Base-by-base conservation (phyloP, 2,888 invertebrate genomes). In the Gortyna flavago region DNA sequence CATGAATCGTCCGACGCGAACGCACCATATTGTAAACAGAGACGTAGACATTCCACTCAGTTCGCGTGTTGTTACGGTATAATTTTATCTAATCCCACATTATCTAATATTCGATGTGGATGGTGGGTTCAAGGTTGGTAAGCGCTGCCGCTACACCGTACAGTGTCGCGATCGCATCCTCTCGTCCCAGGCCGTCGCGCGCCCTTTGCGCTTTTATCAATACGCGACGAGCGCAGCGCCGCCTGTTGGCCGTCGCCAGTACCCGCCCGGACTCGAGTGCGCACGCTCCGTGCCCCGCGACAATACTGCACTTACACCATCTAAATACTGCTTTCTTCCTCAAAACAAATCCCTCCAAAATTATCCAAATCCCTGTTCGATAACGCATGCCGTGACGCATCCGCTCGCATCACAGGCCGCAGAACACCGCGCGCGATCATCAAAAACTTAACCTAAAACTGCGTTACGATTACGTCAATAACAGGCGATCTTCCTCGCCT, bases 171-270 rank as follows among this genome's bases (percentile, higher is more conserved):
- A 85, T 90, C 89, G 90, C 89, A 91, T 90, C 89, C 87, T 89
- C 84, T 79, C 83, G 83, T 70, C 83, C 91, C 90, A 90, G 89
- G 87, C 88, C 85, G 88, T 75, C 86, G 89, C 89, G 90, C 91
- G 94, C 93, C 94, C 94, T 94, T 93, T 94, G 93, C 95, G 94
- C 94, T 95, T 96, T 95, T 95, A 94, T 96, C 96, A 95, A 95
- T 95, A 96, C 93, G 84, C 83, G 87, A 77, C 86, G 88, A 89
- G 79, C 81, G 84, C 91, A 93, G 93, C 95, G 96, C 96, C 95
- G 94, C 91, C 96, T 93, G 88, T 77, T 92, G 95, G 92, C 90
- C 87, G 89, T 82, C 91, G 92, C 86, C 95, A 95, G 95, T 95
- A 94, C 90, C 85, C 81, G 83, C 85, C 85, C 89, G 90, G 93